Base-by-base conservation (phyloP, 2,797 vertebrate genomes). In the Agapornis canus region DNA sequence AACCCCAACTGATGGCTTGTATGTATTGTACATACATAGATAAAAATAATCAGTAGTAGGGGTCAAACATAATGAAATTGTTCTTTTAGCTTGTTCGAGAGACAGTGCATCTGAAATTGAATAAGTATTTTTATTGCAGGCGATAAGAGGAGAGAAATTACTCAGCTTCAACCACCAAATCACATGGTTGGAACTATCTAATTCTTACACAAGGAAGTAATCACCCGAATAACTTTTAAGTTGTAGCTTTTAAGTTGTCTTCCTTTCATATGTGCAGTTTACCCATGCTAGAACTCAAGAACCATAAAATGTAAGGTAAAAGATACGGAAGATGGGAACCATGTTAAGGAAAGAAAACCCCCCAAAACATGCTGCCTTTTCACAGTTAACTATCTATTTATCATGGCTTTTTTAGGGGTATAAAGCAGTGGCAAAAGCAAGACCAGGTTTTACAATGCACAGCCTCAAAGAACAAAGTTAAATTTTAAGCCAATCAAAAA, bases 401-500 rank as follows among this genome's bases (percentile, higher is more conserved):
- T 76, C 2, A 9, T 29, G 22, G 3, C 2, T 61, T 89, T 81
- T 63, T 17, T 1, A 6, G 2, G 8, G 3, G 6, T 1, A 35
- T 82, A 70, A 73, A 1, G 3, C 32, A 51, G 4, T 26, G 32
- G 19, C 40, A 76, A 82, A 82, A 79, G 8, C 18, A 86, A 49
- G 26, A 31, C 8, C 16, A 45, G 32, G 21, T 47, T 48, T 70
- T 31, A 7, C 54, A 52, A 81, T 15, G n/a, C 27, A 48, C 6
- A 66, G 13, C 13, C 40, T 80, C n/a, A 32, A 64, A 90, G 80
- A 4, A 61, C 39, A 69, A 6, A 10, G 45, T 54, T 66, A 51
- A 37, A 81, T 75, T 89, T 85, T 51, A 71, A 90, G 29, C 12
- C n/a, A 48, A 68, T 82, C 66, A 90, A 8, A 31, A 63, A 82